These are phyloP conservation scores for Nanorana parkeri DNA, from an alignment of 2,113 vertebrate species.

Conservation along the genomic window DNA sequence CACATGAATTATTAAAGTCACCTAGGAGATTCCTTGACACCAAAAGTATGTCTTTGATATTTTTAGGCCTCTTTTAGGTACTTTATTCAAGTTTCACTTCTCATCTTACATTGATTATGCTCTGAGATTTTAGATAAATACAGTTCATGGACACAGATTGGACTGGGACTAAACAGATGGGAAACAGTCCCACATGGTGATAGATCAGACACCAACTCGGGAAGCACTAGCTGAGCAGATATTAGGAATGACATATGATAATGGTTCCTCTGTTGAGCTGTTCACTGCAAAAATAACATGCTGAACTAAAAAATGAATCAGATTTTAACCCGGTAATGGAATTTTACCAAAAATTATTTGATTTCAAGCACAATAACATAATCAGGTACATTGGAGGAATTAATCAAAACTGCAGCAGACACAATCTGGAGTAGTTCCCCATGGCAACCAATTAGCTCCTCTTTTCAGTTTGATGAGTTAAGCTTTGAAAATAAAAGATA, in stretches of 20 bases:
- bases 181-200: constrained; percentile 40
- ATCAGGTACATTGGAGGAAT: no score
- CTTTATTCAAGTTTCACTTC: not conserved
- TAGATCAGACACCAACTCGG: constrained; percentile 34
- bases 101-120: constrained; percentile 1
- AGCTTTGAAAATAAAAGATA: no score
- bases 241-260: constrained; percentile 57
- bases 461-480: no score
- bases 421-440: no score
- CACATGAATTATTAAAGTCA: no score
- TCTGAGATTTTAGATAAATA: constrained; percentile 31
- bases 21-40: no score
- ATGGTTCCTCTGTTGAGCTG: constrained; percentile 36
- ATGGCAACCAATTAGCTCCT: no score
- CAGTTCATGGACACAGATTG: constrained; percentile 47
- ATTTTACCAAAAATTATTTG: not conserved
- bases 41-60: not conserved
- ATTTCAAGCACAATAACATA: not conserved
- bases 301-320: constrained; percentile 18
- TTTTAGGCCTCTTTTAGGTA: not conserved
- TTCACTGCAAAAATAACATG: constrained; percentile 13
- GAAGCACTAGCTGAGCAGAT: constrained; percentile 40
- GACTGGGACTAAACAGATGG: constrained; percentile 48
- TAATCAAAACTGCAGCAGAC: no score
- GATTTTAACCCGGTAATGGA: constrained; percentile 4